Conservation (phyloP, 2,113 vertebrate genomes). For the Salvelinus fontinalis region DNA sequence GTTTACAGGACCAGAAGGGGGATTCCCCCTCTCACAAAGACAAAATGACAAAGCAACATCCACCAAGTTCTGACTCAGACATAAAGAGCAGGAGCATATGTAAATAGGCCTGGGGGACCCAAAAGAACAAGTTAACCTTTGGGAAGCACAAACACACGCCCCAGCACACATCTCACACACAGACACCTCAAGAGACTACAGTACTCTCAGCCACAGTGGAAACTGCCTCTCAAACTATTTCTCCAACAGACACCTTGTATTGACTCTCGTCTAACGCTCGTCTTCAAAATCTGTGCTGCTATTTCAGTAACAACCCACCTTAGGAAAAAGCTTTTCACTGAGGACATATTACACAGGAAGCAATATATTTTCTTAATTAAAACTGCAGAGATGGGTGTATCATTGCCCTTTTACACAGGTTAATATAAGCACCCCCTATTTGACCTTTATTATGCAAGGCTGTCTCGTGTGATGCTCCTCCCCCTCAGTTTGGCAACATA, state of each 20-base stretch:
- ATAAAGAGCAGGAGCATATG: background rate
- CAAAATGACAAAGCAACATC: conserved; percentile 53
- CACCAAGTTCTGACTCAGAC: conserved; percentile 28
- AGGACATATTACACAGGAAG: too few relatives aligned
- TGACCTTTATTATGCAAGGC: too few relatives aligned
- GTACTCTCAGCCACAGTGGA: conserved; percentile 32
- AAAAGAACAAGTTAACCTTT: conserved; percentile 4
- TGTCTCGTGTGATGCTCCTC: too few relatives aligned
- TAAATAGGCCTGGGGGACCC: background rate
- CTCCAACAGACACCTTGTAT: conserved; percentile 28
- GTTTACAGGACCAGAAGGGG: conserved; percentile 32
- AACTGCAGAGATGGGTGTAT: too few relatives aligned
- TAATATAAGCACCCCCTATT: too few relatives aligned
- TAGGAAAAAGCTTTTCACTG: conserved; percentile 41
- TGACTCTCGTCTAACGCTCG: conserved; percentile 17
- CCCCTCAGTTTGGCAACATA: too few relatives aligned
- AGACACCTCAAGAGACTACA: background rate
- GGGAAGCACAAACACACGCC: conserved; percentile 12
- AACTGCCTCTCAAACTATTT: conserved; percentile 39
- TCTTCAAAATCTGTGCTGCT: conserved; percentile 15
- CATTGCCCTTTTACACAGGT: too few relatives aligned
- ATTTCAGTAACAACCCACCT: conserved; percentile 43
- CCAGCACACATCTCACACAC: conserved; percentile 26
- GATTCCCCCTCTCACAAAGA: conserved; percentile 45
- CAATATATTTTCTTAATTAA: too few relatives aligned